Evolutionary conservation across 2,888 invertebrate genomes (phyloP), one percentile per base, ranked within the genome.

Genomic region (Frankliniella fusca): DNA sequence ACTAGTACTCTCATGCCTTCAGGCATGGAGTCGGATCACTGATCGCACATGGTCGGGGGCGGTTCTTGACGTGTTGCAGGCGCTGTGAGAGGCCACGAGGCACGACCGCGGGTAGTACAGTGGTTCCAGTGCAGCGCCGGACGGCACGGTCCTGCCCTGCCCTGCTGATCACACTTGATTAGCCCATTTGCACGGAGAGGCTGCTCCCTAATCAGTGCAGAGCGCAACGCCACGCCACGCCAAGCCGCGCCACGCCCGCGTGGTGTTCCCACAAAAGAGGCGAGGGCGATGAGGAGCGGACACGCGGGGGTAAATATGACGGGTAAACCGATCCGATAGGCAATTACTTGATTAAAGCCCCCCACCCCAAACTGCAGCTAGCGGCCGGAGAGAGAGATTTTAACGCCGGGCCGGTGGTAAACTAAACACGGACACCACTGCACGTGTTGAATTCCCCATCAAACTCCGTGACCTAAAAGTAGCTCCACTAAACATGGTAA

Each of bases 141-240:
- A 2, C 38, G 3, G 38, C 38, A 2, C 38, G 3, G 38, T 5
- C 38, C 38, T 5, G 38, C 38, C 38, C 38, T 5, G 38, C 38
- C 38, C 38, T 7, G n/a, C 61, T 61, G 61, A 61, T 61, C 70
- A 76, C 70, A 76, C 70, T 76, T 76, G 70, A 76, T 76, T 76
- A 76, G 23, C 23, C 27, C 70, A 76, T 76, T 76, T 23, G 70
- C 70, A 76, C 70, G 27, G 70, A 23, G 27, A 27, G 27, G 70
- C 18, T 20, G 61, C n/a, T 7, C 61, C 18, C 15, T 54, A 54
- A 18, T 54, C 15, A 54, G 54, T 5, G 54, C 5, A 38, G 54
- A 54, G 54, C 54, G 54, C 12, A 3, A 54, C 50, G 15, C 50
- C 50, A 50, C 50, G 10, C 50, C 15, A 50, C 2, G 54, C 54